Percentiles rank a stretch among this genome's conserved stretches.
These are phyloP conservation scores for Fabriciana adippe DNA, from an alignment of 2,888 invertebrate genomes.

Conservation along the genomic window DNA sequence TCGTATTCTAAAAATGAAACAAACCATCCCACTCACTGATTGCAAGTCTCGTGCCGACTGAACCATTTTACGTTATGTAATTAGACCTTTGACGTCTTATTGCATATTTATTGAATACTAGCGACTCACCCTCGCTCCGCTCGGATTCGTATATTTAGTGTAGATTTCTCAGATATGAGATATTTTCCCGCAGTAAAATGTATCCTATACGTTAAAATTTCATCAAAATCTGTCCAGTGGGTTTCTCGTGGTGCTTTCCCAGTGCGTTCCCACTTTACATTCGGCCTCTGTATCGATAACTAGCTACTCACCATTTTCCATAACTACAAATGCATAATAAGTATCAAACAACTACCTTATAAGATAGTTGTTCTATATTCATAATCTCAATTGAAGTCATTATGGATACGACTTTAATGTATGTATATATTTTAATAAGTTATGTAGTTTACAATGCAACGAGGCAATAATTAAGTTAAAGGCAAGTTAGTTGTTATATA, in stretches of 20 bases:
- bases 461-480: constrained; percentile 15
- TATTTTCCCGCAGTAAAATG: too few species aligned
- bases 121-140: too few species aligned
- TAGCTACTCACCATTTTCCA: too few species aligned
- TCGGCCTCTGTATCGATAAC: too few species aligned
- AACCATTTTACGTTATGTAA: not conserved
- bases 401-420: not conserved
- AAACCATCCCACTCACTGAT: constrained; percentile 1
- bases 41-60: constrained; percentile 3
- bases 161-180: too few species aligned
- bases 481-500: not conserved
- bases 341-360: too few species aligned
- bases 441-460: constrained; percentile 5
- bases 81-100: not conserved
- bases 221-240: too few species aligned
- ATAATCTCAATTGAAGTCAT: constrained; percentile 6
- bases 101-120: not conserved
- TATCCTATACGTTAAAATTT: too few species aligned
- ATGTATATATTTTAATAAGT: constrained; percentile 26
- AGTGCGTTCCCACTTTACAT: too few species aligned
- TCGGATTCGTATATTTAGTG: too few species aligned
- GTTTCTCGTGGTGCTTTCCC: too few species aligned
- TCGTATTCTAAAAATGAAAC: not conserved
- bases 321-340: too few species aligned
- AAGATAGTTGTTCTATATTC: not conserved